phyloP scores from a whole-genome alignment of 1,140 invertebrate species.

The Hyposmocoma kahamanoa region DNA sequence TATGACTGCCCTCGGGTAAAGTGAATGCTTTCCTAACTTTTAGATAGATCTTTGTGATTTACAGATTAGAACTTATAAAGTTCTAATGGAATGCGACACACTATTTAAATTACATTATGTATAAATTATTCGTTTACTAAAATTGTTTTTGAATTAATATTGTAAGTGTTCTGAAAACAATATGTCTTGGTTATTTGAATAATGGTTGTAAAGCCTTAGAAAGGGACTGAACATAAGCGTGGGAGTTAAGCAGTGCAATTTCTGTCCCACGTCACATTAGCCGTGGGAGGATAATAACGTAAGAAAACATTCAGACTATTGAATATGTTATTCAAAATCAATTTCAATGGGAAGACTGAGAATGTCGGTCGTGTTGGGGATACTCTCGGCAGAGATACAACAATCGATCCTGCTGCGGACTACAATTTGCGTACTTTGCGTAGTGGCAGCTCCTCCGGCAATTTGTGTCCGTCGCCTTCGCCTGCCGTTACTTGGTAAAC shows the following conservation, averaged over 20 bases:
- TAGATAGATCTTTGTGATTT: background rate
- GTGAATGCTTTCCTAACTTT: slow-evolving; percentile 1
- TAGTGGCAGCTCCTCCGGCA: slow-evolving; percentile 60
- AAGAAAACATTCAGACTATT: no score
- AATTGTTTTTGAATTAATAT: no score
- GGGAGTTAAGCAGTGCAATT: slow-evolving; percentile 2
- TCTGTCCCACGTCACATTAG: background rate
- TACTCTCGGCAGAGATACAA: slow-evolving; percentile 25
- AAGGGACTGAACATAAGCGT: no score
- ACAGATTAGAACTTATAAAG: no score
- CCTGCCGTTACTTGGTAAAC: slow-evolving; percentile 64
- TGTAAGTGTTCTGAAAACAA: no score
- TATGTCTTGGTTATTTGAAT: no score
- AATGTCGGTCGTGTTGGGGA: slow-evolving; percentile 1
- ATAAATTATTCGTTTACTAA: no score
- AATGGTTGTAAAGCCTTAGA: no score
- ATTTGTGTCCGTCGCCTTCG: slow-evolving; percentile 65
- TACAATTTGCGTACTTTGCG: slow-evolving; percentile 66
- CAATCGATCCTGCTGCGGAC: slow-evolving; percentile 45
- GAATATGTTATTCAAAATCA: no score
- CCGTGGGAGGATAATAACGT: background rate
- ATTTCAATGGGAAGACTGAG: background rate
- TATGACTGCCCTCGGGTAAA: slow-evolving; percentile 21
- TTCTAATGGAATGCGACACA: no score
- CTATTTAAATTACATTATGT: no score